phyloP scores from a whole-genome alignment of 2,888 invertebrate species.

The Dicycla oo region DNA sequence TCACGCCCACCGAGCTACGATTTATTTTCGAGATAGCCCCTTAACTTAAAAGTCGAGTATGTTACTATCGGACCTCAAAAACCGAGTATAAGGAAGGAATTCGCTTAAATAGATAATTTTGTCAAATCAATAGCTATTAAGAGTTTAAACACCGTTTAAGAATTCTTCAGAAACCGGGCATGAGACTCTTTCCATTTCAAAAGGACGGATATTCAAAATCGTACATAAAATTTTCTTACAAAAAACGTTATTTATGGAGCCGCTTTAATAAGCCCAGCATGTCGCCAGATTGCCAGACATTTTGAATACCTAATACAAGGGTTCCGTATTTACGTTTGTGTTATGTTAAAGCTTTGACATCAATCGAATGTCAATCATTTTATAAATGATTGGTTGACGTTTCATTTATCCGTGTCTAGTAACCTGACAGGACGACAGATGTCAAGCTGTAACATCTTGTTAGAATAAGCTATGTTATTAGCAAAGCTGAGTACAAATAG shows the following conservation, averaged over 20 bases:
- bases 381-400: slow-evolving; percentile 10
- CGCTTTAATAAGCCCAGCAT: background rate
- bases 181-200: background rate
- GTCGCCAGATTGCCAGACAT: background rate
- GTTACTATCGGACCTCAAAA: too few relatives aligned
- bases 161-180: too few relatives aligned
- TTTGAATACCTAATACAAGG: slow-evolving; percentile 24
- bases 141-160: too few relatives aligned
- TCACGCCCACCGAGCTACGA: too few relatives aligned
- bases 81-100: too few relatives aligned
- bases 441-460: slow-evolving; percentile 4
- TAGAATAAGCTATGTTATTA: background rate
- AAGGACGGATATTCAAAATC: background rate
- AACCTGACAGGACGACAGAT: slow-evolving; percentile 21
- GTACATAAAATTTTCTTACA: background rate
- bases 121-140: too few relatives aligned
- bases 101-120: too few relatives aligned
- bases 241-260: background rate
- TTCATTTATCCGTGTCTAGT: slow-evolving; percentile 17
- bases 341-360: slow-evolving; percentile 1
- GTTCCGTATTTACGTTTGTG: background rate
- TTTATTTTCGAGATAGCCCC: too few relatives aligned
- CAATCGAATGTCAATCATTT: slow-evolving; percentile 36
- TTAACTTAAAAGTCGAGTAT: too few relatives aligned
- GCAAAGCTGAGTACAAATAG: background rate